Evolutionary conservation across 2,888 invertebrate genomes (phyloP), one percentile per base, ranked within the genome.

Genomic region (Diadegma fenestrale): DNA sequence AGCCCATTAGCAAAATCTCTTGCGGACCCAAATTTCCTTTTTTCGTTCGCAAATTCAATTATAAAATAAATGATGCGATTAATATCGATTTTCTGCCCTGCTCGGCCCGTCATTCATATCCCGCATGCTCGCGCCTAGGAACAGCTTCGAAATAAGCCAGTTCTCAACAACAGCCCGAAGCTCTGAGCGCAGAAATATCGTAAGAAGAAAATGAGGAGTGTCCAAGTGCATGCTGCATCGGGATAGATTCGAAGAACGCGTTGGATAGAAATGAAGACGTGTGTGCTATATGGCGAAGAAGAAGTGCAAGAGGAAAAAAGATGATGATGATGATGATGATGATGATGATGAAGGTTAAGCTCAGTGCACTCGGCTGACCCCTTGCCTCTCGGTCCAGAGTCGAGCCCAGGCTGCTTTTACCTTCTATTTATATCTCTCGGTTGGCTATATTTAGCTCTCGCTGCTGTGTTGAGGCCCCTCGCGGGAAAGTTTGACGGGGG

Each of bases 381-480:
- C 37, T 77, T 51, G 73, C 63, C 54, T n/a, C n/a, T n/a, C n/a
- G n/a, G n/a, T n/a, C 58, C 37, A 8, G 8, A 1, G 37, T 14
- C 88, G 43, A 6, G 87, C 87, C 87, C 88, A 88, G 90, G 91
- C 91, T n/a, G n/a, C n/a, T n/a, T n/a, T 89, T 90, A 90, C 87
- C 87, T 89, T 91, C 91, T 92, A 92, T 92, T 92, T 92, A 90
- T 91, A 92, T 87, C 91, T 75, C 66, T 80, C 87, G 79, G 88
- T 87, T 89, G 87, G 89, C 91, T 92, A 92, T 92, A 92, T 92
- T 92, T 92, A 92, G 91, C 91, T 89, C 88, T n/a, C n/a, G n/a
- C n/a, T n/a, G 80, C 17, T 72, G 77, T 63, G 69, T 64, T 14
- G 4, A 87, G 87, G 86, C 88, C 89, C 91, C 87, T 85, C 86